Conservation (phyloP, 2,797 vertebrate genomes). For the Tiaroga cobitis region DNA sequence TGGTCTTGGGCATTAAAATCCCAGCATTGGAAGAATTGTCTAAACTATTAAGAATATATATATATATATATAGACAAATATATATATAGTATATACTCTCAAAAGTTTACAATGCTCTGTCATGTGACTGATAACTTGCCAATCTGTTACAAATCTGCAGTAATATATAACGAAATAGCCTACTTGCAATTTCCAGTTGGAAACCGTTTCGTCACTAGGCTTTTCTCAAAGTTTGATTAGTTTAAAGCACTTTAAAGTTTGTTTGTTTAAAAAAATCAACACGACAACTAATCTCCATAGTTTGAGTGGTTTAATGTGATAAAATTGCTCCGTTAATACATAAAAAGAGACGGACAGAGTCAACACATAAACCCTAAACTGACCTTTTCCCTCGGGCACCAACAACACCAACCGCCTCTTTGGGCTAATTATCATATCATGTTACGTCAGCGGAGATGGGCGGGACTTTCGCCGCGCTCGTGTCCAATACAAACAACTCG, state of each 20-base stretch:
- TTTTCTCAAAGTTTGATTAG: not conserved
- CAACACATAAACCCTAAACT: conserved; percentile 33
- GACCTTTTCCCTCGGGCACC: conserved; percentile 31
- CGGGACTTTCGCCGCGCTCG: conserved; percentile 37
- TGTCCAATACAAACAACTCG: conserved; percentile 51
- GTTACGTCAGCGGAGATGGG: conserved; percentile 19
- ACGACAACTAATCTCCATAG: not conserved
- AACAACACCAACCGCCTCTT: conserved; percentile 12
- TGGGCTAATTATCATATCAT: conserved; percentile 5
- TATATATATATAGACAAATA: too few species aligned
- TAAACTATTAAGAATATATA: too few species aligned
- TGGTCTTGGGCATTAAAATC: too few species aligned
- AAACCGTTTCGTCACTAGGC: not conserved
- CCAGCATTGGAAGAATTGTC: too few species aligned
- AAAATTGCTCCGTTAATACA: not conserved
- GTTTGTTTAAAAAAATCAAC: too few species aligned
- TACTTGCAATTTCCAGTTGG: too few species aligned
- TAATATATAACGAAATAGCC: not conserved
- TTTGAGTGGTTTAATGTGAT: not conserved
- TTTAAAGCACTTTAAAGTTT: not conserved
- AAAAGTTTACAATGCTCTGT: not conserved
- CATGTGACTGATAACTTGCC: not conserved
- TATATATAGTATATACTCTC: too few species aligned
- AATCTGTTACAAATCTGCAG: not conserved
- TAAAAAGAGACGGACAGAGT: not conserved